Evolutionary conservation across 2,113 vertebrate genomes (phyloP), one percentile per base, ranked within the genome.

Genomic region (Peromyscus polionotus): DNA sequence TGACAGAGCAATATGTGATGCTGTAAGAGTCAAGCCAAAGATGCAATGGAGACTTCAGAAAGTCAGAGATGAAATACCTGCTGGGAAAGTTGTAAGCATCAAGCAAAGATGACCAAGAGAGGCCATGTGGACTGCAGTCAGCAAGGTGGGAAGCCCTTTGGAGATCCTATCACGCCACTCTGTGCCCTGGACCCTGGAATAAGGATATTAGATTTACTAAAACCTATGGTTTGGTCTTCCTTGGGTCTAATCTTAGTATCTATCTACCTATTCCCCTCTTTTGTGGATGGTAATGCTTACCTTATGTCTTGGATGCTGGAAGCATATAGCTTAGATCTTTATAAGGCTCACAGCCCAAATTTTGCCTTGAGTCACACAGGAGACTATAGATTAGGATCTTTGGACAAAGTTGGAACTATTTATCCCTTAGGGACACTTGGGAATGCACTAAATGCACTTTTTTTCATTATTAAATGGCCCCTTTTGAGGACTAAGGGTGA

Each of bases 21-120:
- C 16, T 75, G n/a, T 89, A n/a, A 89, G 36, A 89, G 87, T 75
- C 65, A 61, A 75, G 70, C 70, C 68, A 89, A 75, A 73, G 70
- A 72, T 75, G 70, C n/a, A 75, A 42, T 59, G 68, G n/a, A 75
- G 87, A 75, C 24, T 26, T 54, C 54, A 73, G 70, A 59, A 75
- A 73, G 51, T 75, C n/a, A 75, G 68, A 59, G 70, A 75, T 59
- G 70, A 72, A 89, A 75, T 59, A 31, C 9, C 87, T 42, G 26
- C 65, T 20, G 9, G n/a, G 36, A n/a, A 59, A 42, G 16, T 73
- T 89, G n/a, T 61, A 89, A 57, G 54, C 68, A 89, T 72, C 36
- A 59, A 75, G 51, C 54, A 59, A 73, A 61, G 54, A 57, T 31
- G n/a, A 75, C 70, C 70, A 89, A 75, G 24, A 89, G 39, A 26